phyloP scores from a whole-genome alignment of 2,797 vertebrate species.

The Valencia hispanica region DNA sequence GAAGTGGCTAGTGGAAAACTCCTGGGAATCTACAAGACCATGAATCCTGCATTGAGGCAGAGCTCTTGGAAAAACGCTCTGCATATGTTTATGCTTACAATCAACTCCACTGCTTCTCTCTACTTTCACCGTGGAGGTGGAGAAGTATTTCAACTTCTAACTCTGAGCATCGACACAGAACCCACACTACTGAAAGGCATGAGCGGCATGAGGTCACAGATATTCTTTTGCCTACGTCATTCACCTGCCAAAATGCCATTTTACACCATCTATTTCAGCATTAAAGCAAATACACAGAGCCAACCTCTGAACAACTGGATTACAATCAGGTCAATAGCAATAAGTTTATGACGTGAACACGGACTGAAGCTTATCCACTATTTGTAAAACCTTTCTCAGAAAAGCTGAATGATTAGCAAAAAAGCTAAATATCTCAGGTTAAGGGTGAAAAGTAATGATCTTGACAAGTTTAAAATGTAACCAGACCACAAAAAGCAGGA shows the following conservation, averaged over 20 bases:
- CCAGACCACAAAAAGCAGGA: neutral
- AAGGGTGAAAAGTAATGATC: conserved; percentile 9
- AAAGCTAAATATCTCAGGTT: conserved; percentile 14
- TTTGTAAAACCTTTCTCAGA: conserved; percentile 22
- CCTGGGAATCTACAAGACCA: conserved; percentile 62
- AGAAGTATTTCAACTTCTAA: conserved; percentile 14
- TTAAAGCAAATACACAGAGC: conserved; percentile 21
- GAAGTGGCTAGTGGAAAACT: conserved; percentile 76
- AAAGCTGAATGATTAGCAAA: conserved; percentile 11
- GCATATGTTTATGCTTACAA: conserved; percentile 74
- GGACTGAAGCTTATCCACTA: conserved; percentile 27
- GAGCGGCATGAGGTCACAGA: conserved; percentile 22
- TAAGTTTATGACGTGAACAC: conserved; percentile 37
- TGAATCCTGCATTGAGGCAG: conserved; percentile 80
- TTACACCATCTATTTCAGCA: conserved; percentile 29
- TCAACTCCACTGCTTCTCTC: conserved; percentile 46
- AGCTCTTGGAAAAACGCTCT: conserved; percentile 65
- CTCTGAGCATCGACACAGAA: conserved; percentile 33
- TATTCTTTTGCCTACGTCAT: conserved; percentile 42
- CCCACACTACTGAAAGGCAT: conserved; percentile 24
- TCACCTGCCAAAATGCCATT: conserved; percentile 53
- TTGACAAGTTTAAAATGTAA: conserved; percentile 8
- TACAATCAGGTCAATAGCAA: conserved; percentile 27
- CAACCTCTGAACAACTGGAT: conserved; percentile 32
- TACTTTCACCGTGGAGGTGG: conserved; percentile 15